These are phyloP conservation scores for Tetranychus truncatus DNA, from an alignment of 2,888 invertebrate species.

Conservation along the genomic window DNA sequence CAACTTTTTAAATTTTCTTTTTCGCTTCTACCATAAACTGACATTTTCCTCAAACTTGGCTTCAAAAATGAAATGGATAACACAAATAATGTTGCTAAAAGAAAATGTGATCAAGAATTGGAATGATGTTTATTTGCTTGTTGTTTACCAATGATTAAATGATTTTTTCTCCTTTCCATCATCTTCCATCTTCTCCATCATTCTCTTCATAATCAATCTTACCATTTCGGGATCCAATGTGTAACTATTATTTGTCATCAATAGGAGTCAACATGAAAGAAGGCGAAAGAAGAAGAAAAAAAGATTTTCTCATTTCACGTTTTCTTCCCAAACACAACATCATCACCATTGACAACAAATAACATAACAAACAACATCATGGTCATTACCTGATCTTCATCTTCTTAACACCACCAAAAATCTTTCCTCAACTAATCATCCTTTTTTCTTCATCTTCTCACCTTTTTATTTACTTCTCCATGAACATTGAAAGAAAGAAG, in stretches of 20 bases:
- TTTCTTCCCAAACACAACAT: background rate
- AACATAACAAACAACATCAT: too few relatives aligned
- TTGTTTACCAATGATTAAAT: background rate
- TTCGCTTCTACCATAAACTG: too few relatives aligned
- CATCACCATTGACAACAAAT: background rate
- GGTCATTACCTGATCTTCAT: background rate
- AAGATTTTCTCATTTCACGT: too few relatives aligned
- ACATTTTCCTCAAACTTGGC: too few relatives aligned
- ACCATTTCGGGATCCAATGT: background rate
- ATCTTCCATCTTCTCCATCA: background rate
- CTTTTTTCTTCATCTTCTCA: background rate
- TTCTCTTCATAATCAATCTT: background rate
- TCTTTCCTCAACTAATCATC: background rate
- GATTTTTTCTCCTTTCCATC: background rate
- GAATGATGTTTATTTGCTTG: background rate
- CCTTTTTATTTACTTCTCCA: background rate
- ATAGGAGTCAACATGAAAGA: background rate
- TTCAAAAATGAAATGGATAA: too few relatives aligned
- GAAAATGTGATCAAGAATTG: too few relatives aligned
- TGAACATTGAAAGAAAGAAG: background rate
- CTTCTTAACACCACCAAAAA: background rate
- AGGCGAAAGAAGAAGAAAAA: too few relatives aligned
- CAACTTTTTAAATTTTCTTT: too few relatives aligned
- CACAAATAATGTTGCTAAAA: too few relatives aligned
- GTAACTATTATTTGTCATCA: background rate